Evolutionary conservation across 2,113 vertebrate species (phyloP), one percentile per base, ranked within the genome.

Genomic region (Rallus limicola): DNA sequence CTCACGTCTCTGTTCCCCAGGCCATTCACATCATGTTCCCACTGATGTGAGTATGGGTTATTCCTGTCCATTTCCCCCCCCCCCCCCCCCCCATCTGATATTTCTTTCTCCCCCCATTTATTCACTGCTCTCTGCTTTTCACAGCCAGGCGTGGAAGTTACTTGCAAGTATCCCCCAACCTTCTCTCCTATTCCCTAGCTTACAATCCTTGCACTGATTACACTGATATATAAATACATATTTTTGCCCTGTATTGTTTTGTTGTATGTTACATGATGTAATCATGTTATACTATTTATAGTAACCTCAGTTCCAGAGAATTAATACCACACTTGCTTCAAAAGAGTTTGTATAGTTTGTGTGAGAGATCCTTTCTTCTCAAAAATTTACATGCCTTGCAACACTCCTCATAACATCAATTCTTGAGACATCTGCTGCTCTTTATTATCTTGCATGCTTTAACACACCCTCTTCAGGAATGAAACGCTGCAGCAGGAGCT

Each of bases 381-480:
- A 71, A 56, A 91, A 93, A 67, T 34, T 71, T 48, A 83, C 48
- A 84, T 42, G 93, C 52, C n/a, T 78, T 38, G 46, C 60, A 93
- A 82, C 36, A 48, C 52, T 86, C 33, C 81, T 44, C 83, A 72
- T 95, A 84, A 71, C 77, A 89, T 52, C 84, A 79, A 68, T 92
- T 86, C 92, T 89, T 91, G 58, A 84, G 74, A 92, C 83, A 95
- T 93, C 86, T 95, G 96, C 74, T 86, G 60, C 60, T 86, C 38
- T 95, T 96, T 79, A 89, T 96, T 93, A 68, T 93, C 86, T 65
- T 42, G 20, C 74, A 58, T 93, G 81, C 83, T 96, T 89, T 84
- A 91, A 89, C 95, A 96, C 95, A 87, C 93, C 96, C 95, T 92
- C 44, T 82, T 89, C 44, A 95, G 95, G 95, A 96, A 96, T 92